Base-by-base conservation (phyloP, 2,888 invertebrate genomes). In the Sturmia bella region DNA sequence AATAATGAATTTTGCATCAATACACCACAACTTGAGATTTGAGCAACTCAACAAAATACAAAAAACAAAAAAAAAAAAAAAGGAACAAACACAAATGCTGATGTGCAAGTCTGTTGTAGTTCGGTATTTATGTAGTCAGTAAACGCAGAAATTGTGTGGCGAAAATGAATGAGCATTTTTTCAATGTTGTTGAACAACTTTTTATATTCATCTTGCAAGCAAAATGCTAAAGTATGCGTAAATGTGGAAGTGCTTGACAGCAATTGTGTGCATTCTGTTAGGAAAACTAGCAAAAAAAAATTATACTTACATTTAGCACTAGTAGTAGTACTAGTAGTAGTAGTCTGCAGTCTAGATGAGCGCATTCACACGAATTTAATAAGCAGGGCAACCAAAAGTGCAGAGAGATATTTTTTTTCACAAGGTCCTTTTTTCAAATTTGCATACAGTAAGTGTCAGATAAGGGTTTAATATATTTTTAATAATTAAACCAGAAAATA, bases 1-100 rank as follows among this genome's bases (percentile, higher is more conserved):
- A 83, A 80, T 83, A 84, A 84, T 84, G 84, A 83, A 80, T 75
- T 70, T 70, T 45, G 52, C n/a, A 69, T 15, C 50, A 50, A 19
- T 57, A 39, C 32, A 43, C 9, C 32, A n/a, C n/a, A 68, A 21
- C n/a, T 4, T 27, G 13, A 19, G 2, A 12, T 43, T 21, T 27
- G 32, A 37, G 3, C 7, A 19, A 43, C 6, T 43, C 15, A 48
- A 32, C 1, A 32, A 32, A 32, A 32, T 9, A 32, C 3, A 27
- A 27, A 27, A 27, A 27, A 27, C 4, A 17, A 48, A 17, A 17
- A 17, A 9, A 11, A 45, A 43, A 45, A 17, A 63, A 48, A 27
- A 27, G 41, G 9, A 56, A 24, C 57, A 57, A 43, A 57, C 69
- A 9, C 52, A 15, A 48, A 48, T 32, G 17, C 56, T 37, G 27